These are phyloP conservation scores for Typhlomys cinereus DNA, from an alignment of 2,113 vertebrate genomes.

Conservation along the genomic window DNA sequence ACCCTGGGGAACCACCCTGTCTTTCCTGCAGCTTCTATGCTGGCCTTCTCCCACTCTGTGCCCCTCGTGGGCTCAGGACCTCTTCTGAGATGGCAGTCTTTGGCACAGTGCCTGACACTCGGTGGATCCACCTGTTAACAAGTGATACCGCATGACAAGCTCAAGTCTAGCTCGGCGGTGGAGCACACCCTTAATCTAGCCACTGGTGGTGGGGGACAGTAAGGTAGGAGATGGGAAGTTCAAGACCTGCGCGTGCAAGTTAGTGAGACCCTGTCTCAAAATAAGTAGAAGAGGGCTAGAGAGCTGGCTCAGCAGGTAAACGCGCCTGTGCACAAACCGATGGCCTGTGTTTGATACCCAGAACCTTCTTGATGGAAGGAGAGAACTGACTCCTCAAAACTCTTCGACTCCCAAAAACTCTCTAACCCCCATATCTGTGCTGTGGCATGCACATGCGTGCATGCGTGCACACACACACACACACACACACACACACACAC, in stretches of 20 bases:
- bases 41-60: not conserved
- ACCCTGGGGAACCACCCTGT: no score
- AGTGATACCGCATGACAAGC: not conserved
- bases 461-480: no score
- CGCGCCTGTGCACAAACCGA: no score
- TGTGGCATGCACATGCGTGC: no score
- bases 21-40: not conserved
- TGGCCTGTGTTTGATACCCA: no score
- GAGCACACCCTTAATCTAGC: not conserved
- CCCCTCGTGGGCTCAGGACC: not conserved
- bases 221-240: not conserved
- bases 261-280: not conserved
- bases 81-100: not conserved
- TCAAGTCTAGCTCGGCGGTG: not conserved
- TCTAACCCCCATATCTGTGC: no score
- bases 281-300: not conserved
- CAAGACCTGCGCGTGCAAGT: not conserved
- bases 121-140: not conserved
- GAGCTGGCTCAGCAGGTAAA: no score
- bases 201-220: no score
- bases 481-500: no score
- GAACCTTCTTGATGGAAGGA: no score
- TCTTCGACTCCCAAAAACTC: no score
- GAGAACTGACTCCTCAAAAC: no score
- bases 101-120: not conserved